phyloP scores from a whole-genome alignment of 2,113 vertebrate species.

The Salvelinus alpinus region DNA sequence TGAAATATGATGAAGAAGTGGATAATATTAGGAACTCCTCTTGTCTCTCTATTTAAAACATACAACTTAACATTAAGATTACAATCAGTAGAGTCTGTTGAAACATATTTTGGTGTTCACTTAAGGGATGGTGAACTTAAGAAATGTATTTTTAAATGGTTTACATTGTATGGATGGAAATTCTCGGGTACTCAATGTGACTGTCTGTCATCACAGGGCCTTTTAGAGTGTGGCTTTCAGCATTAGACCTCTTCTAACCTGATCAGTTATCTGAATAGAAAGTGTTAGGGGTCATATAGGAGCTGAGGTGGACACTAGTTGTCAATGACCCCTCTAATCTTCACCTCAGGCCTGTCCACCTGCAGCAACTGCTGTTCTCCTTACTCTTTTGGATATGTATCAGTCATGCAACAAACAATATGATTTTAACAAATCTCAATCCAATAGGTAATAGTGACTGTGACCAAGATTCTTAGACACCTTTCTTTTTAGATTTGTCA shows the following conservation, averaged over 20 bases:
- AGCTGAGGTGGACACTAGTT: slow-evolving; percentile 9
- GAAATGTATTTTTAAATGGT: too few relatives aligned
- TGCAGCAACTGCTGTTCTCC: neutral
- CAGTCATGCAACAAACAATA: too few relatives aligned
- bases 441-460: neutral
- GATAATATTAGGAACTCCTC: neutral
- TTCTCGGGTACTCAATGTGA: slow-evolving; percentile 1
- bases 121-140: neutral
- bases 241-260: neutral
- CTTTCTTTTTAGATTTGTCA: neutral
- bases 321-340: slow-evolving; percentile 20
- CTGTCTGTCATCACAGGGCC: slow-evolving; percentile 14
- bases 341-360: neutral
- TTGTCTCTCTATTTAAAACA: neutral
- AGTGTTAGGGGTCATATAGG: slow-evolving; percentile 12
- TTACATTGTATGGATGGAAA: neutral
- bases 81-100: neutral
- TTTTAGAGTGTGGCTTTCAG: slow-evolving; percentile 9
- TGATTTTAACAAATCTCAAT: neutral
- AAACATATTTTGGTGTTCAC: neutral
- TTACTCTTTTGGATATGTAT: neutral
- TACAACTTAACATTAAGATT: neutral
- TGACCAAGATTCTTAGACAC: neutral
- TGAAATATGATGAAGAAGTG: neutral
- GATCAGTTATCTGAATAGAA: slow-evolving; percentile 5